These are phyloP conservation scores for Gephyroberyx darwinii DNA, from an alignment of 2,797 vertebrate species.

Conservation along the genomic window DNA sequence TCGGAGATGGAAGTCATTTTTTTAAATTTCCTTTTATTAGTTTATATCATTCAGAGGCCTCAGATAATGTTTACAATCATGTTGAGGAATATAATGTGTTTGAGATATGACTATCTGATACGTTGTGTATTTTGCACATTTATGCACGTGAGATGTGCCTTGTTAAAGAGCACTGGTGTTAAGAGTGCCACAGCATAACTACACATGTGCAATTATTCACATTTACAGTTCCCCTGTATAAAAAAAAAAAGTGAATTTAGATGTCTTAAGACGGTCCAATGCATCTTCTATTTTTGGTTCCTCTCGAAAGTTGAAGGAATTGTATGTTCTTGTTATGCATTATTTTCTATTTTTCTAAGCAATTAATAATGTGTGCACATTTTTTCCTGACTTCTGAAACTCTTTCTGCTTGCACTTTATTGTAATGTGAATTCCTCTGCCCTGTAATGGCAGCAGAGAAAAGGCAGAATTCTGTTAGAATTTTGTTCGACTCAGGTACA, in stretches of 20 bases:
- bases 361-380: neutral
- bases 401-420: conserved; percentile 47
- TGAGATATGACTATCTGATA: neutral
- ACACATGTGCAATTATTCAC: conserved; percentile 33
- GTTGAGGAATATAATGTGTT: neutral
- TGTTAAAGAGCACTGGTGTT: conserved; percentile 28
- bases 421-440: conserved; percentile 46
- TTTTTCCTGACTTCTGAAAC: conserved; percentile 3
- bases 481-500: conserved; percentile 54
- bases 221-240: conserved; percentile 2
- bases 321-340: conserved; percentile 4
- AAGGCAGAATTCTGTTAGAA: neutral
- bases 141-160: conserved; percentile 40
- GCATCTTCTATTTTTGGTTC: neutral
- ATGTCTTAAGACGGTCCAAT: conserved; percentile 24
- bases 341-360: conserved; percentile 7
- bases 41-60: neutral
- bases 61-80: conserved; percentile 60
- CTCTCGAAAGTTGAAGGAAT: neutral
- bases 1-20: neutral
- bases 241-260: conserved; percentile 9
- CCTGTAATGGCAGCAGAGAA: conserved; percentile 2
- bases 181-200: conserved; percentile 17
- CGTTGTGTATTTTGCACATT: conserved; percentile 10
- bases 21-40: neutral